These are phyloP conservation scores for Promerops cafer DNA, from an alignment of 2,113 vertebrate genomes.

Conservation along the genomic window DNA sequence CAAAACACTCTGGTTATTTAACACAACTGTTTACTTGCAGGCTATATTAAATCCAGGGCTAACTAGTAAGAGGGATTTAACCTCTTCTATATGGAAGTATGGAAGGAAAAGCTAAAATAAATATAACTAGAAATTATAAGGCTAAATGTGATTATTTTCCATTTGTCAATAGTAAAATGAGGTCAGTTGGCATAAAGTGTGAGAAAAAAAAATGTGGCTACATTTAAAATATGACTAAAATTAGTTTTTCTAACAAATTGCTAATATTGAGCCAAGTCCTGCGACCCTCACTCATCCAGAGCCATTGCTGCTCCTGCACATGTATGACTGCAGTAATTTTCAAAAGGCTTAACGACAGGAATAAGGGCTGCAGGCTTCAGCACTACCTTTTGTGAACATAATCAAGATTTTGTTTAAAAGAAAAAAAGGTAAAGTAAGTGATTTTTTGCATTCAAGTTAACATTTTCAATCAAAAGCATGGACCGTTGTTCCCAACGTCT, in stretches of 20 bases:
- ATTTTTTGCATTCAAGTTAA: slow-evolving; percentile 74
- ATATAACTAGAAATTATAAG: slow-evolving; percentile 29
- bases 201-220: slow-evolving; percentile 46
- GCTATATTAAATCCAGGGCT: slow-evolving; percentile 39
- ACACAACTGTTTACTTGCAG: slow-evolving; percentile 20
- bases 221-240: slow-evolving; percentile 40
- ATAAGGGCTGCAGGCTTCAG: neutral
- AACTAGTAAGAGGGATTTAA: slow-evolving; percentile 25
- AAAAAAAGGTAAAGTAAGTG: slow-evolving; percentile 83
- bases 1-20: slow-evolving; percentile 16
- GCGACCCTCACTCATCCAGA: neutral
- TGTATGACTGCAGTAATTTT: neutral
- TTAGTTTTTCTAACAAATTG: slow-evolving; percentile 41
- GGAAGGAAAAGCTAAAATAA: slow-evolving; percentile 50
- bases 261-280: slow-evolving; percentile 16
- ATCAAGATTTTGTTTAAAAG: slow-evolving; percentile 51
- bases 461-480: slow-evolving; percentile 64
- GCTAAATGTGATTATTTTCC: slow-evolving; percentile 52
- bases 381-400: neutral
- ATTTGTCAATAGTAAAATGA: slow-evolving; percentile 50
- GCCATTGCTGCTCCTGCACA: neutral
- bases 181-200: slow-evolving; percentile 43
- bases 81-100: neutral
- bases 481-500: slow-evolving; percentile 70
- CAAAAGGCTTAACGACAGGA: neutral